Evolutionary conservation across 2,888 invertebrate species (phyloP).

Genomic region (Pseudococcus longispinus): DNA sequence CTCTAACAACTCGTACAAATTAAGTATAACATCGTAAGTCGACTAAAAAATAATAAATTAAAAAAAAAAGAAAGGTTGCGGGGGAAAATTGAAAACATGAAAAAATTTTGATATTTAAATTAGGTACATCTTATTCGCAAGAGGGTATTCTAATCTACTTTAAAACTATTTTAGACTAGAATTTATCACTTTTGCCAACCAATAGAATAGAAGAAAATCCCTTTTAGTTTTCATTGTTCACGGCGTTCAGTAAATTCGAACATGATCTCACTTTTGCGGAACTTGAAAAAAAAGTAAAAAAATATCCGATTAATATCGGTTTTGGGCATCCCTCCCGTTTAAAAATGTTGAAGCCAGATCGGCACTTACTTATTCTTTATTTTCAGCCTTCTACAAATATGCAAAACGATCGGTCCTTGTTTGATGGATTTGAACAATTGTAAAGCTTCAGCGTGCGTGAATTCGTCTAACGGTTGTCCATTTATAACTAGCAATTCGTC

Average conservation of each 20-base stretch:
- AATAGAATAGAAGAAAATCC: not conserved
- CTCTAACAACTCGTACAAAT: not conserved
- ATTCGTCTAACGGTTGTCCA: constrained; percentile 79
- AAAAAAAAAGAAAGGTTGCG: not conserved
- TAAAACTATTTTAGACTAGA: constrained; percentile 50
- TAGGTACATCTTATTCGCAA: not conserved
- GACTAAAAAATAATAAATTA: constrained; percentile 10
- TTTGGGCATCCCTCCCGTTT: no score
- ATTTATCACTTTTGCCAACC: constrained; percentile 48
- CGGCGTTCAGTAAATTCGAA: constrained; percentile 70
- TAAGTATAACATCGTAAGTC: constrained; percentile 35
- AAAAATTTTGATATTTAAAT: constrained; percentile 42
- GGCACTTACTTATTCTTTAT: constrained; percentile 64
- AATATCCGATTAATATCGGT: constrained; percentile 37
- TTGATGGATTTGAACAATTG: constrained; percentile 81
- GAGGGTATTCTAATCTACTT: constrained; percentile 15
- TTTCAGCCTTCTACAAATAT: constrained; percentile 71
- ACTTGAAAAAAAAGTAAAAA: constrained; percentile 65
- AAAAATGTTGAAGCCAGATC: not conserved
- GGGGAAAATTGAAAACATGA: not conserved
- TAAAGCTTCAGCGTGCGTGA: constrained; percentile 81
- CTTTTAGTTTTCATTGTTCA: constrained; percentile 46
- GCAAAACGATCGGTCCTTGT: constrained; percentile 77
- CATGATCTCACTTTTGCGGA: constrained; percentile 76
- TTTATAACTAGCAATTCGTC: constrained; percentile 84